A percentile compares a stretch with the other conserved stretches of the same genome.
phyloP scores from a whole-genome alignment of 1,140 invertebrate species.

The Pogonomyrmex barbatus region DNA sequence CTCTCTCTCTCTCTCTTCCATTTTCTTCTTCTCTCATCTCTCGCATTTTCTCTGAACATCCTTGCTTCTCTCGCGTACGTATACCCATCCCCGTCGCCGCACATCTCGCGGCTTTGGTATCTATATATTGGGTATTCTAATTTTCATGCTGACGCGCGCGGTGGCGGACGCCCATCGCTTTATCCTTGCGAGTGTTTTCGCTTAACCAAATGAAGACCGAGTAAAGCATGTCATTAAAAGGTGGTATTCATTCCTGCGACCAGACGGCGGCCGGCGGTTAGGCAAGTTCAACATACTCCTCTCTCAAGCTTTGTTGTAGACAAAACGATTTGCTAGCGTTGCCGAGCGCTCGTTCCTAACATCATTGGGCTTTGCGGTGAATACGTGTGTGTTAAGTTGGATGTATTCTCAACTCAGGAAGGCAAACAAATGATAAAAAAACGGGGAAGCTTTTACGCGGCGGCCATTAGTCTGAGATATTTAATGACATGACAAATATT shows the following conservation, averaged over 20 bases:
- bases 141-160: constrained; percentile 65
- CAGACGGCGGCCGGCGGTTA: constrained; percentile 31
- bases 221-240: constrained; percentile 74
- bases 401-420: background rate
- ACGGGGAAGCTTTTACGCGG: background rate
- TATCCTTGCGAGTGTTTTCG: constrained; percentile 74
- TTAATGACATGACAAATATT: constrained; percentile 13
- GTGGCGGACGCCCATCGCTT: constrained; percentile 15
- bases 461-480: background rate
- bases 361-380: constrained; percentile 59
- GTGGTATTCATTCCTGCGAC: constrained; percentile 68
- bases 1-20: constrained; percentile 46
- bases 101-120: constrained; percentile 36
- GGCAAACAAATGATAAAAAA: background rate
- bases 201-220: constrained; percentile 75
- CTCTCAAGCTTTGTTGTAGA: constrained; percentile 60
- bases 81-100: constrained; percentile 24
- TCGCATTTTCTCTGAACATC: constrained; percentile 35
- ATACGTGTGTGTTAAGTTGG: constrained; percentile 1
- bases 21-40: background rate
- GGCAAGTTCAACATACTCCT: constrained; percentile 43
- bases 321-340: constrained; percentile 64
- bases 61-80: constrained; percentile 34
- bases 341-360: constrained; percentile 57
- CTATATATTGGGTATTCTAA: constrained; percentile 77